Evolutionary conservation across 2,888 invertebrate genomes (phyloP).

Genomic region (Carcina quercana): DNA sequence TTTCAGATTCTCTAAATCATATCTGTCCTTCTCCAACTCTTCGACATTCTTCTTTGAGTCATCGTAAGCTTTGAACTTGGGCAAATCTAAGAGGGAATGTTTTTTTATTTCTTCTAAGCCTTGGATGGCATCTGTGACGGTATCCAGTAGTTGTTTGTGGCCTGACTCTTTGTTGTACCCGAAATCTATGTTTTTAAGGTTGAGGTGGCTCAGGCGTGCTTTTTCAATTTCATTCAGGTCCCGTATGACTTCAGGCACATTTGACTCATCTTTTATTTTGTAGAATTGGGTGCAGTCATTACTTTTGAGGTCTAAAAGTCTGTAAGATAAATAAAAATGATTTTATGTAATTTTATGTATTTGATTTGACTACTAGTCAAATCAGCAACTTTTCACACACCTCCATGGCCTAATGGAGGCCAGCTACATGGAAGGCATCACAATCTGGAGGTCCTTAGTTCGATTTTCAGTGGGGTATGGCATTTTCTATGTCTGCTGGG

Average conservation of each 20-base stretch:
- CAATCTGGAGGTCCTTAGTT: too few relatives aligned
- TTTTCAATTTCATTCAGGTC: slow-evolving; percentile 36
- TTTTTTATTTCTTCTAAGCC: slow-evolving; percentile 54
- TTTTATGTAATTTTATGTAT: too few relatives aligned
- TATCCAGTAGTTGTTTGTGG: slow-evolving; percentile 51
- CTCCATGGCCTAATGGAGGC: too few relatives aligned
- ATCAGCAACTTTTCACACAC: too few relatives aligned
- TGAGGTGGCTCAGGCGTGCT: slow-evolving; percentile 39
- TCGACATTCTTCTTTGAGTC: slow-evolving; percentile 29
- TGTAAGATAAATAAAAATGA: too few relatives aligned
- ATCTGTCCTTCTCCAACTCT: slow-evolving; percentile 35
- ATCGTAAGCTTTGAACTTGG: slow-evolving; percentile 45
- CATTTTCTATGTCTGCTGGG: too few relatives aligned
- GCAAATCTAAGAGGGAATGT: slow-evolving; percentile 43
- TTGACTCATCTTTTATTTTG: slow-evolving; percentile 34
- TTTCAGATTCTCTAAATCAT: slow-evolving; percentile 43
- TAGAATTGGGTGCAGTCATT: slow-evolving; percentile 37
- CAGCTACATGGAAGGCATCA: too few relatives aligned
- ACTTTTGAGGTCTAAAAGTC: slow-evolving; percentile 46
- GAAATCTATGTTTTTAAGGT: slow-evolving; percentile 51
- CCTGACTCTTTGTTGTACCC: slow-evolving; percentile 49
- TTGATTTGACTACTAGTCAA: too few relatives aligned
- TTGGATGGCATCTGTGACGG: slow-evolving; percentile 53
- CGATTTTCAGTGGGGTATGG: too few relatives aligned
- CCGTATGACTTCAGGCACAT: slow-evolving; percentile 29